Evolutionary conservation across 2,888 invertebrate species (phyloP), one percentile per base, ranked within the genome.

Genomic region (Cepaea hortensis): DNA sequence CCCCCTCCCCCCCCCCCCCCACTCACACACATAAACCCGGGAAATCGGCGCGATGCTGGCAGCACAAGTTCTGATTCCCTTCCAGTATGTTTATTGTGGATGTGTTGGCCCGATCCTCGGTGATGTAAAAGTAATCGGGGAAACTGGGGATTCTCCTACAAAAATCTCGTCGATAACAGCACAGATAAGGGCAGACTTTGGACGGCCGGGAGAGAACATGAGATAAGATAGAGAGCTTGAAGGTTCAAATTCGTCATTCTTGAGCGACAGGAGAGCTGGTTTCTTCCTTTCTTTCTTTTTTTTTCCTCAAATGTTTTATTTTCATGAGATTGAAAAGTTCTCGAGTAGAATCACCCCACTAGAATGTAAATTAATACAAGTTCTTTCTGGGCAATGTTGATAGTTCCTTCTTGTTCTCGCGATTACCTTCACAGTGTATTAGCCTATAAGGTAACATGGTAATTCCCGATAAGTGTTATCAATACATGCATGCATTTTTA

Each of bases 121-220:
- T 83, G 50, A 83, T 83, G 83, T 83, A 83, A 73, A 83, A 76
- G 84, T 84, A 84, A 84, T 84, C 84, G 84, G 46, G 76, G 62
- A 84, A 84, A 62, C 55, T 70, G 20, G 75, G 62, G 73, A 48
- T 84, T 84, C 65, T 46, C 62, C 84, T 65, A 84, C 62, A 76
- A 61, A 75, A 84, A 84, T 84, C 48, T 76, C 20, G 76, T 84
- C 76, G 84, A 84, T 84, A 84, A 84, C 75, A 23, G 65, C 18
- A 35, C 62, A 62, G 84, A 84, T 84, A 84, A 84, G 84, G 75
- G 46, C 84, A 65, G 84, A 62, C 61, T 73, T 73, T 84, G 61
- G 84, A 75, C 61, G 62, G 61, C 62, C 48, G 65, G 50, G 84
- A 79, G 70, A 72, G 79, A 77, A 80, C 35, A 18, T 15, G 50